A percentile compares a stretch with the other conserved stretches of the same genome.
phyloP scores from a whole-genome alignment of 2,888 invertebrate species.

The Hyposoter didymator region DNA sequence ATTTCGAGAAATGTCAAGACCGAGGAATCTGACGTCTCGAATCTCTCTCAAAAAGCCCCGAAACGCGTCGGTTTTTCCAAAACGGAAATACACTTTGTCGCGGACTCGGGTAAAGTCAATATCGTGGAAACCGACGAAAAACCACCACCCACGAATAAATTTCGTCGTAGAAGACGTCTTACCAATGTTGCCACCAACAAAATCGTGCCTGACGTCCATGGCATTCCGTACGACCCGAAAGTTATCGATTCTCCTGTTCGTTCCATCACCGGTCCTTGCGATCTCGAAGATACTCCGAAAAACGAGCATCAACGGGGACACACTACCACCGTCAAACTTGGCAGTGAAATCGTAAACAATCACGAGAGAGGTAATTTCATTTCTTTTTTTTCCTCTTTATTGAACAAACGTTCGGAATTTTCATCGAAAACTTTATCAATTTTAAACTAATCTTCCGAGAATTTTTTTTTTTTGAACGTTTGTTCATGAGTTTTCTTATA shows the following conservation, averaged over 20 bases:
- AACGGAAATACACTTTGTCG: constrained; percentile 94
- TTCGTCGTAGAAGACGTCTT: constrained; percentile 89
- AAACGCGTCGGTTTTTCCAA: constrained; percentile 95
- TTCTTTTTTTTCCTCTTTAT: background rate
- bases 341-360: constrained; percentile 32
- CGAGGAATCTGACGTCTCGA: background rate
- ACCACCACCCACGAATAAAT: constrained; percentile 93
- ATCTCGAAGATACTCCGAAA: constrained; percentile 19
- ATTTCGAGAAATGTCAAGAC: constrained; percentile 15
- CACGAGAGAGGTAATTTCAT: constrained; percentile 64
- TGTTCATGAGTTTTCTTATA: background rate
- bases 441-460: background rate
- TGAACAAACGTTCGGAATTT: background rate
- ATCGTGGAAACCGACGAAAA: constrained; percentile 95
- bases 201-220: constrained; percentile 82
- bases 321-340: constrained; percentile 77
- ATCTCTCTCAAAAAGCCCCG: constrained; percentile 82
- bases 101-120: constrained; percentile 93
- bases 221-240: constrained; percentile 1
- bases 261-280: background rate
- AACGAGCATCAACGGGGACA: constrained; percentile 71
- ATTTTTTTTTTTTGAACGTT: background rate
- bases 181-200: constrained; percentile 83
- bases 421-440: background rate
- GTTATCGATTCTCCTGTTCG: background rate